These are phyloP conservation scores for Trypoxylus dichotomus DNA, from an alignment of 1,140 invertebrate genomes.

Conservation along the genomic window DNA sequence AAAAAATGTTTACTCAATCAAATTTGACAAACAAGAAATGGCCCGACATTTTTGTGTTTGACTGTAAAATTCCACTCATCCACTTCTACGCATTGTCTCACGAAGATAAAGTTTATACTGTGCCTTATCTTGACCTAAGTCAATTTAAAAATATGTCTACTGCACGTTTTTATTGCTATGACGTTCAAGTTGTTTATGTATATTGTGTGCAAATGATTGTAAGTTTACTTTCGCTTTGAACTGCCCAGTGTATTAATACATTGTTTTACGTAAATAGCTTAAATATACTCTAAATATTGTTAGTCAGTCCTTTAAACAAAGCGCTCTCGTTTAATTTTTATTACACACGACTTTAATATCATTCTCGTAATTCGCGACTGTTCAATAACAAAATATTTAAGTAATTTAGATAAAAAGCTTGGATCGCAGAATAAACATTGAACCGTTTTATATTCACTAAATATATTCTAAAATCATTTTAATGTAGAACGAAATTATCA, in stretches of 20 bases:
- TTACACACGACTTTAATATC: not conserved
- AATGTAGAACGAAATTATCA: not conserved
- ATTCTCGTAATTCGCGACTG: not conserved
- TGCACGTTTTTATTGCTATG: not conserved
- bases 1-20: too few species aligned
- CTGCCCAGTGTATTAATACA: not conserved
- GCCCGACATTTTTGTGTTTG: not conserved
- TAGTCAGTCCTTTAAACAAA: not conserved
- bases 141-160: conserved; percentile 20
- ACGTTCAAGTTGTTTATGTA: not conserved
- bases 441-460: too few species aligned
- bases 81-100: not conserved
- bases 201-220: not conserved
- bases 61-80: not conserved
- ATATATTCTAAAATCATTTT: too few species aligned
- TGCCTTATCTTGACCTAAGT: conserved; percentile 19
- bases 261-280: not conserved
- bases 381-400: not conserved
- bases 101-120: not conserved
- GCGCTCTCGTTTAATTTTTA: too few species aligned
- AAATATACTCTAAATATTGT: not conserved
- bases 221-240: not conserved
- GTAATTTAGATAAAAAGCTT: too few species aligned
- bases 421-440: too few species aligned
- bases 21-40: too few species aligned